These are phyloP conservation scores for Pseudoips prasinana DNA, from an alignment of 2,888 invertebrate genomes.

Conservation along the genomic window DNA sequence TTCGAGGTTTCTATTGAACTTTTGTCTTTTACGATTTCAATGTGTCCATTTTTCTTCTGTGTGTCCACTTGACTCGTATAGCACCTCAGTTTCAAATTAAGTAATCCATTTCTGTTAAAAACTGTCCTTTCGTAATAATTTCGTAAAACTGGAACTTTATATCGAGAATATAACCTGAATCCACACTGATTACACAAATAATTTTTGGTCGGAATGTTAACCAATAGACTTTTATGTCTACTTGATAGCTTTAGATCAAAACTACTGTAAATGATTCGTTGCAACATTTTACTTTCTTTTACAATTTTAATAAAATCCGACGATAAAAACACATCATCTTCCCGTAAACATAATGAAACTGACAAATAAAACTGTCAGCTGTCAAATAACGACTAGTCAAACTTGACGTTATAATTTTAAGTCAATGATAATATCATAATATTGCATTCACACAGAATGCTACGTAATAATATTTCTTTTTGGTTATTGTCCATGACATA, in stretches of 20 bases:
- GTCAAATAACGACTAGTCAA: no score
- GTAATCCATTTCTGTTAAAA: constrained; percentile 46
- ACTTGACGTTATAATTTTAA: constrained; percentile 13
- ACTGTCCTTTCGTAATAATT: constrained; percentile 62
- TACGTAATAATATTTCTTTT: no score
- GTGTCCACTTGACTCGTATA: constrained; percentile 66
- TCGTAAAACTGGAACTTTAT: constrained; percentile 51
- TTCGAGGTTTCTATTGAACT: constrained; percentile 48
- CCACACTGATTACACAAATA: constrained; percentile 64
- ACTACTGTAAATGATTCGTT: constrained; percentile 56
- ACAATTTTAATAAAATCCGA: constrained; percentile 20
- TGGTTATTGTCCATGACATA: no score
- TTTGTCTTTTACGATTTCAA: constrained; percentile 50
- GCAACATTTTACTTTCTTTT: constrained; percentile 55
- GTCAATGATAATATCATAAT: no score
- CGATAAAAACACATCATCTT: constrained; percentile 33
- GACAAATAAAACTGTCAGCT: constrained; percentile 11
- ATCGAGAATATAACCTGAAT: constrained; percentile 63
- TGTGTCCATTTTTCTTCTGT: constrained; percentile 55
- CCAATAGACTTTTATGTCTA: constrained; percentile 52
- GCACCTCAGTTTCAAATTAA: constrained; percentile 51
- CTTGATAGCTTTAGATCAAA: constrained; percentile 60
- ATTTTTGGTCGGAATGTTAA: constrained; percentile 42
- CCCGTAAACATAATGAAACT: constrained; percentile 26
- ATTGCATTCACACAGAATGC: no score